These are phyloP conservation scores for Oreamnos americanus DNA, from an alignment of 2,113 vertebrate species.

Conservation along the genomic window DNA sequence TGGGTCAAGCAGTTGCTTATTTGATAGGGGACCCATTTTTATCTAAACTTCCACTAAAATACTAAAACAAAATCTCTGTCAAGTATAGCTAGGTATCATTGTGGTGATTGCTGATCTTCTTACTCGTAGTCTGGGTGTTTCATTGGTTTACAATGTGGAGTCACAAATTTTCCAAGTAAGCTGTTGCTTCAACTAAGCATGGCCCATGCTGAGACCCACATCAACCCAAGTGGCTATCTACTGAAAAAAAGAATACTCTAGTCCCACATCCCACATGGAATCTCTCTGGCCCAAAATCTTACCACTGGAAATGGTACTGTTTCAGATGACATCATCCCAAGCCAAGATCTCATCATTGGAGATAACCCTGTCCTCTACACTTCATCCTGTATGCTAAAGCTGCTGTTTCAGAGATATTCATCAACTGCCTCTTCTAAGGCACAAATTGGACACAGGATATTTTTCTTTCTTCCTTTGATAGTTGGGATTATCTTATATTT, in stretches of 20 bases:
- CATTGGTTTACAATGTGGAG: background rate
- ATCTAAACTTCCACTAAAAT: background rate
- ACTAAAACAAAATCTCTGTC: background rate
- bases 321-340: background rate
- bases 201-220: background rate
- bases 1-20: background rate
- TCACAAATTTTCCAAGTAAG: background rate
- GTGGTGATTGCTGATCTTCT: background rate
- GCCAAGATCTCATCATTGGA: background rate
- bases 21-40: background rate
- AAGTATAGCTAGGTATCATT: fast-evolving
- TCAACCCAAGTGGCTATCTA: background rate
- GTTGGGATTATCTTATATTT: background rate
- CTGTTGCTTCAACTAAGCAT: background rate
- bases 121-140: background rate
- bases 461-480: background rate
- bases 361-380: background rate
- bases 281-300: background rate
- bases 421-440: background rate
- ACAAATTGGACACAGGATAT: background rate
- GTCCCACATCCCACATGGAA: background rate
- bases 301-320: background rate
- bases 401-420: background rate
- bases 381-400: background rate
- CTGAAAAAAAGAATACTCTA: background rate